These are phyloP conservation scores for Podarcis siculus DNA, from an alignment of 2,797 vertebrate species.

Conservation along the genomic window DNA sequence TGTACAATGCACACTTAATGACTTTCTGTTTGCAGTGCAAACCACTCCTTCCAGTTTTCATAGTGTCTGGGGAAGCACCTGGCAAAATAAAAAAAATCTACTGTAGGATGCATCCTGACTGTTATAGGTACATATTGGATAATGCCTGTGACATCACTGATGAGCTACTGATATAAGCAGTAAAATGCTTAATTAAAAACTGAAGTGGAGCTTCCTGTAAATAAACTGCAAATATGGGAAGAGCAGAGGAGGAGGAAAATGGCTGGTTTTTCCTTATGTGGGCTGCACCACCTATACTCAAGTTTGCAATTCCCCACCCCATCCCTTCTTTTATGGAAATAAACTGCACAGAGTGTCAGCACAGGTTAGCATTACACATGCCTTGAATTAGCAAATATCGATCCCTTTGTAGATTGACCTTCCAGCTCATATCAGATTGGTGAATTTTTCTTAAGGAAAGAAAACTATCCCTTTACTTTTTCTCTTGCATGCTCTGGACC, in stretches of 20 bases:
- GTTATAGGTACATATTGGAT: not conserved
- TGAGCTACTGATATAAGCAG: not conserved
- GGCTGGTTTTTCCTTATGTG: not conserved
- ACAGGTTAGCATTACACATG: not conserved
- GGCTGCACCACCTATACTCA: not conserved
- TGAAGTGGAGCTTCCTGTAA: not conserved
- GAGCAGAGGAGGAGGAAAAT: no score
- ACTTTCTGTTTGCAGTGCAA: not conserved
- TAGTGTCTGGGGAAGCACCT: not conserved
- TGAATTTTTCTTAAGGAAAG: not conserved
- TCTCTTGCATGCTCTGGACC: not conserved
- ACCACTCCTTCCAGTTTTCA: not conserved
- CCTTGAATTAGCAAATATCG: not conserved
- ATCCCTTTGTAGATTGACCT: not conserved
- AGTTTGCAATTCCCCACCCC: not conserved
- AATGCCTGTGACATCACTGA: not conserved
- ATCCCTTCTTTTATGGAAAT: not conserved
- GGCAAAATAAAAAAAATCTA: not conserved
- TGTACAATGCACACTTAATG: no score
- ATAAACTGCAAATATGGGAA: not conserved
- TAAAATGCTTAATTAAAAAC: not conserved
- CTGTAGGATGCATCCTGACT: not conserved
- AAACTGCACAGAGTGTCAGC: not conserved
- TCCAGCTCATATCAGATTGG: not conserved
- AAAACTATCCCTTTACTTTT: not conserved